Conservation (phyloP, 2,888 invertebrate genomes). For the Patella ulyssiponensis region DNA sequence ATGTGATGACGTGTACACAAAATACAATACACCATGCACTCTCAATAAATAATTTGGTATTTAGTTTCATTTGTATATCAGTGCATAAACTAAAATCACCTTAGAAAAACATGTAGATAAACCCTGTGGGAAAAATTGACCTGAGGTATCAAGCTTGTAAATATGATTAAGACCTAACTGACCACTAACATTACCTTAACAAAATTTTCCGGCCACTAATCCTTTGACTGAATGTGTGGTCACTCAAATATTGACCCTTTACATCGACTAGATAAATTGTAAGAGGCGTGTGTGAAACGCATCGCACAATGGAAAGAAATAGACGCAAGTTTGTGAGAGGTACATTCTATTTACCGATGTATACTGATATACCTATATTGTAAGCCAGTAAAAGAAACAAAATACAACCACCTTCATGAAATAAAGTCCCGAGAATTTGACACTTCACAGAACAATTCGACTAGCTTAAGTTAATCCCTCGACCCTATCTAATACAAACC, state of each 20-base stretch:
- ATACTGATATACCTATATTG: not conserved
- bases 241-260: slow-evolving; percentile 6
- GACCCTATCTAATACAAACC: no score
- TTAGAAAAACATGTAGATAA: no score
- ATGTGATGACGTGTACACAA: no score
- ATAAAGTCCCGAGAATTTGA: not conserved
- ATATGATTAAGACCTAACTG: no score
- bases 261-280: slow-evolving; percentile 7
- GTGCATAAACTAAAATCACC: no score
- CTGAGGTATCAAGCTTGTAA: no score
- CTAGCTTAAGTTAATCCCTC: not conserved
- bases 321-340: not conserved
- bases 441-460: not conserved
- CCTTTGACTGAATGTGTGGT: slow-evolving; percentile 6
- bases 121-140: no score
- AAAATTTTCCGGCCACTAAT: not conserved
- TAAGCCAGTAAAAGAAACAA: not conserved
- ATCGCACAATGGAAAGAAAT: slow-evolving; percentile 1
- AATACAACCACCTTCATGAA: not conserved
- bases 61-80: no score
- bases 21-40: no score
- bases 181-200: not conserved
- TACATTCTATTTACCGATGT: not conserved
- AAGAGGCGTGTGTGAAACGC: not conserved
- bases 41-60: no score